Evolutionary conservation across 2,888 invertebrate species (phyloP).

Genomic region (Napeogenes sylphis): DNA sequence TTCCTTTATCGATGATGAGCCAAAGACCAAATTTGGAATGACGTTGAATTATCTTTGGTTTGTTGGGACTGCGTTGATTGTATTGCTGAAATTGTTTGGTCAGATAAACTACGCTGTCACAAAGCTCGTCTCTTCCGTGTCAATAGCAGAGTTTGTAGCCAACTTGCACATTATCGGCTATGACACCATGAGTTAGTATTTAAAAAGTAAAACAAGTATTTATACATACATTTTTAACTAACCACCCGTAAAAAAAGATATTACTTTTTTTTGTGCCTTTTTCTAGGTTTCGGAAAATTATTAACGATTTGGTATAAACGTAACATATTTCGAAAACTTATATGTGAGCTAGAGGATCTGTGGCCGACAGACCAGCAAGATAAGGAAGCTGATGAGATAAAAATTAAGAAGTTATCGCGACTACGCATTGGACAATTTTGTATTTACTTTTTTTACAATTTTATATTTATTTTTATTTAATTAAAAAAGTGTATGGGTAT

Average conservation of each 20-base stretch:
- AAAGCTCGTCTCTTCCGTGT: conserved; percentile 42
- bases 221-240: no score
- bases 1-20: conserved; percentile 47
- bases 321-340: conserved; percentile 50
- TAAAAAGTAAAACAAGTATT: conserved; percentile 1
- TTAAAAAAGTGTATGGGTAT: no score
- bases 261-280: conserved; percentile 13
- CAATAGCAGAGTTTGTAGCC: conserved; percentile 52
- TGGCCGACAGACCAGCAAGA: conserved; percentile 53
- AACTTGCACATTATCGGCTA: conserved; percentile 60
- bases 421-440: conserved; percentile 51
- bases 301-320: conserved; percentile 58
- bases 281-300: conserved; percentile 54
- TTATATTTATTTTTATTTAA: no score
- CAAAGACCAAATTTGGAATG: conserved; percentile 35
- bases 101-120: conserved; percentile 48
- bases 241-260: no score
- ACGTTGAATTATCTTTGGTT: conserved; percentile 36
- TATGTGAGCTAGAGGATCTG: conserved; percentile 53
- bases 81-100: conserved; percentile 37
- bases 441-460: conserved; percentile 29
- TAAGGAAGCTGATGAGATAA: conserved; percentile 46
- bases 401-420: conserved; percentile 47
- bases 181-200: conserved; percentile 55
- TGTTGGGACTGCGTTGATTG: conserved; percentile 38